Base-by-base conservation (phyloP, 2,797 vertebrate genomes). In the Pseudochirops corinnae region DNA sequence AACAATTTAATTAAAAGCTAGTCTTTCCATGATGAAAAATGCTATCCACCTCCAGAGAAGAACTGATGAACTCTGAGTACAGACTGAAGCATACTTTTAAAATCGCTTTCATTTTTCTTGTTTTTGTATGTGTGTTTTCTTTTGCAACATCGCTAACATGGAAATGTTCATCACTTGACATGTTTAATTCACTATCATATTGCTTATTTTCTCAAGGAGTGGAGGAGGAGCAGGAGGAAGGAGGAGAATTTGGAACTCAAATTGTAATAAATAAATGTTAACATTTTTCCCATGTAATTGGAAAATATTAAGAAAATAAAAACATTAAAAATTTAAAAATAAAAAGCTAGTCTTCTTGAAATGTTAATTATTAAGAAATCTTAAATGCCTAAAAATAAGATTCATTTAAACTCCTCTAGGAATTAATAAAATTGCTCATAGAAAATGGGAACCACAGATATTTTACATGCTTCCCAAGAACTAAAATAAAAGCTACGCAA, bases 281-380 rank as follows among this genome's bases (percentile, higher is more conserved):
- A 46, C 12, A 39, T 21, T 24, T 82, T 74, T 82, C 24, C 6
- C n/a, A 82, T 46, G 67, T 9, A 46, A 82, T 82, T 82, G n/a
- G n/a, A 10, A 46, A 39, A n/a, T 67, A 24, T 67, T 55, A 55
- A 55, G n/a, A n/a, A 93, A 53, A 92, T 1, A 95, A 39, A 92
- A 92, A 92, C 29, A 91, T 74, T 55, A 55, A 93, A 95, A 95
- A 74, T 3, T 33, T 92, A 33, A 82, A 95, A 62, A 96, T 67
- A 50, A 97, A 94, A 92, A 90, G 29, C 50, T 28, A 56, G 6
- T 91, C 33, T 91, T 90, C 50, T 33, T 91, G 92, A 95, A 93
- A 94, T 67, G 58, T 91, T 52, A 52, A 93, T 92, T 94, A 95
- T 94, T 95, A 93, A 95, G 93, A 33, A 55, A 67, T 90, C 33